A percentile compares a stretch with the other conserved stretches of the same genome.
Conservation (phyloP, 2,113 vertebrate genomes). For the Oryzias woworae region DNA sequence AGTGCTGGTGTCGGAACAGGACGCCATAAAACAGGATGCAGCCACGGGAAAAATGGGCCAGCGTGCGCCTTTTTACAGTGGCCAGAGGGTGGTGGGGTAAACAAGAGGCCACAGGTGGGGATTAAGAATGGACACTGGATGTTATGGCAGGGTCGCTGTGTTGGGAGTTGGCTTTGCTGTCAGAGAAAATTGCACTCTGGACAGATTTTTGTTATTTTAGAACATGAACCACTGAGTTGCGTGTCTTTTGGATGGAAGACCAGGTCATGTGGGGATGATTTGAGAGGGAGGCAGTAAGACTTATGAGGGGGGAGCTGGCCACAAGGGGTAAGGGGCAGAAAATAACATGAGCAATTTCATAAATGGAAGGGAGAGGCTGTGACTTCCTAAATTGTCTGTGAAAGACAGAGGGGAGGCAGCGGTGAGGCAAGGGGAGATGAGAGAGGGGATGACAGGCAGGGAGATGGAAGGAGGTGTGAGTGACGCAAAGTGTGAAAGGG, state of each 20-base stretch:
- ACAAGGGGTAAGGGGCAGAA: slow-evolving; percentile 50
- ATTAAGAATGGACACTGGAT: slow-evolving; percentile 49
- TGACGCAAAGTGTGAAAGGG: slow-evolving; percentile 58
- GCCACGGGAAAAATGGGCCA: slow-evolving; percentile 34
- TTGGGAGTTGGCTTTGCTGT: slow-evolving; percentile 47
- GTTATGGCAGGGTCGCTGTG: slow-evolving; percentile 35
- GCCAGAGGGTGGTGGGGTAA: slow-evolving; percentile 51
- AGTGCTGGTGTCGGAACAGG: slow-evolving; percentile 28
- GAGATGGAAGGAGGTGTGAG: slow-evolving; percentile 46
- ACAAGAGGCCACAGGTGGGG: slow-evolving; percentile 57
- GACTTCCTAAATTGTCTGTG: slow-evolving; percentile 76
- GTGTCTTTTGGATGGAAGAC: slow-evolving; percentile 46
- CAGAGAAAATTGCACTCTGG: slow-evolving; percentile 61
- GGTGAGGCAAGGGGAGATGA: slow-evolving; percentile 29
- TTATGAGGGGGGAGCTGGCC: slow-evolving; percentile 46
- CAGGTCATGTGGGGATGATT: slow-evolving; percentile 38
- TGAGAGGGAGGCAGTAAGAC: slow-evolving; percentile 59
- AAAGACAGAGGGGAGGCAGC: slow-evolving; percentile 65
- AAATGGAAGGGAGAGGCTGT: slow-evolving; percentile 78
- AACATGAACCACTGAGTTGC: slow-evolving; percentile 44
- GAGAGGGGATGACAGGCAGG: slow-evolving; percentile 41
- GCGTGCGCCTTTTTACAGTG: slow-evolving; percentile 50
- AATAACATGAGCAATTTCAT: slow-evolving; percentile 79
- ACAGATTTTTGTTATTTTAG: slow-evolving; percentile 35
- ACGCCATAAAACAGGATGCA: slow-evolving; percentile 41